A percentile compares a stretch with the other conserved stretches of the same genome.
Conservation (phyloP, 2,113 vertebrate genomes). For the Thinocorus orbignyianus region DNA sequence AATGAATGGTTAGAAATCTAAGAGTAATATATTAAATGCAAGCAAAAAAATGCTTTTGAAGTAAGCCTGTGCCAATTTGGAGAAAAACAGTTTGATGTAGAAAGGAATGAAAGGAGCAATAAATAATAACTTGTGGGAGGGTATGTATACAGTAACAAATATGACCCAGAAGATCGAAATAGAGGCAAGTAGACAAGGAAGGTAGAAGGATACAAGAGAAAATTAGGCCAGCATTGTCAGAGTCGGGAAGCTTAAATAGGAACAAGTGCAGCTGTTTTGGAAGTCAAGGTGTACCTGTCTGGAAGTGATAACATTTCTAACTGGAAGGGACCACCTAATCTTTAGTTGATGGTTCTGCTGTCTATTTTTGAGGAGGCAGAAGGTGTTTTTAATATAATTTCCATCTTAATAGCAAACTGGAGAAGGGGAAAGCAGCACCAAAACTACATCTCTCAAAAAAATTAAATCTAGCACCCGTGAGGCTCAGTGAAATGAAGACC, state of each 20-base stretch:
- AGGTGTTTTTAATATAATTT: neutral
- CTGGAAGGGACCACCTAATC: neutral
- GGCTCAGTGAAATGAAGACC: neutral
- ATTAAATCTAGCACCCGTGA: neutral
- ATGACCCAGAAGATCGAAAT: neutral
- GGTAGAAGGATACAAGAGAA: neutral
- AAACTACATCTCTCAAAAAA: neutral
- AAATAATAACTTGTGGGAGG: neutral
- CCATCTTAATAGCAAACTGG: neutral
- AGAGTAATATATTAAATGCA: neutral
- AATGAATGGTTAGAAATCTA: neutral
- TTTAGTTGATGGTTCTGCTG: neutral
- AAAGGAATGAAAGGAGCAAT: neutral
- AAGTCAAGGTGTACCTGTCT: neutral
- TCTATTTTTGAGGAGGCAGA: neutral
- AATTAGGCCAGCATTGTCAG: neutral
- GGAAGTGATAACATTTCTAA: neutral
- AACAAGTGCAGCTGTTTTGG: neutral
- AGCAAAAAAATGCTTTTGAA: neutral
- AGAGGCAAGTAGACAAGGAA: neutral
- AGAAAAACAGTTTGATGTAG: neutral
- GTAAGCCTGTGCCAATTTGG: neutral
- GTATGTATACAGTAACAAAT: neutral
- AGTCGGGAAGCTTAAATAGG: neutral
- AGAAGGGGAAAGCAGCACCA: neutral